These are phyloP conservation scores for Heteromyza rotundicornis DNA, from an alignment of 2,888 invertebrate genomes.

Conservation along the genomic window DNA sequence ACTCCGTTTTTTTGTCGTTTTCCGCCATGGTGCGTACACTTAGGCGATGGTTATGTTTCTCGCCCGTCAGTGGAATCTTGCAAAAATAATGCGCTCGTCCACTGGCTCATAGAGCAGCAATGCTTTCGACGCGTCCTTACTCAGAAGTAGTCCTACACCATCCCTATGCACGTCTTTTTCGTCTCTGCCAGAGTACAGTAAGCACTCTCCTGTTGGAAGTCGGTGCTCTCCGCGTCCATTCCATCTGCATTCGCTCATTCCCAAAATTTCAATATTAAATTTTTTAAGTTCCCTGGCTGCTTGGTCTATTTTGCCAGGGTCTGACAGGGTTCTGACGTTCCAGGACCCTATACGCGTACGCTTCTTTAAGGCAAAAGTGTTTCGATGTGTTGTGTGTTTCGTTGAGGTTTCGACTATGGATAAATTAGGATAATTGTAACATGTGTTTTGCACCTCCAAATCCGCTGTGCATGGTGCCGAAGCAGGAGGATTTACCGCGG, in stretches of 20 bases:
- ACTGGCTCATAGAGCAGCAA: not conserved
- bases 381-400: not conserved
- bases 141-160: constrained; percentile 5
- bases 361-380: not conserved
- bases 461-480: too few species aligned
- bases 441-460: too few species aligned
- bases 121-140: not conserved
- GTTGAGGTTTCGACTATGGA: too few species aligned
- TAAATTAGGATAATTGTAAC: too few species aligned
- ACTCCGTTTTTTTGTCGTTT: not conserved
- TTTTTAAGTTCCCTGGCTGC: not conserved
- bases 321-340: not conserved
- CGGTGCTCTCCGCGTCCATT: not conserved
- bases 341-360: not conserved
- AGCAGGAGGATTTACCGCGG: too few species aligned
- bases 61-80: not conserved
- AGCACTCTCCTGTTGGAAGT: not conserved
- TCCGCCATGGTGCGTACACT: constrained; percentile 7
- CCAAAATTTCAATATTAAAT: constrained; percentile 1
- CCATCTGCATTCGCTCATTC: constrained; percentile 9
- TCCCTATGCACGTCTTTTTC: not conserved
- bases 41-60: not conserved
- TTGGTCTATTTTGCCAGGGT: not conserved
- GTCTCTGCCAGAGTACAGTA: constrained; percentile 15
- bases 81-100: constrained; percentile 3